Base-by-base conservation (phyloP, 2,797 vertebrate species). In the Melanotaenia nigrans region DNA sequence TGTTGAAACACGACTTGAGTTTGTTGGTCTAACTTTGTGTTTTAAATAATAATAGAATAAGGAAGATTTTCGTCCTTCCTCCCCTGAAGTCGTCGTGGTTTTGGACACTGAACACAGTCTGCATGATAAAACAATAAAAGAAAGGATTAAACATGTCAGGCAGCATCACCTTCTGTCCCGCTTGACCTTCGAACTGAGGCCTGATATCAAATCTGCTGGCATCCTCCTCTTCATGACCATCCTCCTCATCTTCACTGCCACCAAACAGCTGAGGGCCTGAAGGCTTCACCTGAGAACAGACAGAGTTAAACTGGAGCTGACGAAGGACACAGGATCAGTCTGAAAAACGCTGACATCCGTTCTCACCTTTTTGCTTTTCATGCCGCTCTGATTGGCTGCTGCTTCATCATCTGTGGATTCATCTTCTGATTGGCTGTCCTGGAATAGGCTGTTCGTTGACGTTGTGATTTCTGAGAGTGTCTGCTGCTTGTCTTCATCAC, bases 151-250 rank as follows among this genome's bases (percentile, higher is more conserved):
- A 42, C 14, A 1, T 5, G 16, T 5, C 13, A 14, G 2, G 40
- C 40, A 42, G 40, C 40, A 42, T 42, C 40, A 99, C 97, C 96
- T 97, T 99, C 67, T 95, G 95, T 87, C 97, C 97, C 58, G 96
- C 94, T 94, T 73, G 94, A 78, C 98, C 97, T 91, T 98, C 96
- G 93, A 96, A 99, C 83, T 99, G 95, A 68, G 96, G 96, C 77
- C 96, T 97, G 83, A 98, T 93, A 87, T 94, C 90, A 85, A 99
- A 99, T 64, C 93, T 92, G 32, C 92, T 84, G 2, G 72, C 72
- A 0, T 95, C 94, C 20, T 90, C 81, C 4, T 87, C 85, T 36
- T 94, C 94, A 30, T 87, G 82, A 14, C 64, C 88, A 4, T 90
- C 93, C 6, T 95, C 91, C 25, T 97, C 96, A 35, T 95, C 95